A percentile compares a stretch with the other conserved stretches of the same genome.
Evolutionary conservation across 2,797 vertebrate genomes (phyloP).

Genomic region (Paguma larvata): DNA sequence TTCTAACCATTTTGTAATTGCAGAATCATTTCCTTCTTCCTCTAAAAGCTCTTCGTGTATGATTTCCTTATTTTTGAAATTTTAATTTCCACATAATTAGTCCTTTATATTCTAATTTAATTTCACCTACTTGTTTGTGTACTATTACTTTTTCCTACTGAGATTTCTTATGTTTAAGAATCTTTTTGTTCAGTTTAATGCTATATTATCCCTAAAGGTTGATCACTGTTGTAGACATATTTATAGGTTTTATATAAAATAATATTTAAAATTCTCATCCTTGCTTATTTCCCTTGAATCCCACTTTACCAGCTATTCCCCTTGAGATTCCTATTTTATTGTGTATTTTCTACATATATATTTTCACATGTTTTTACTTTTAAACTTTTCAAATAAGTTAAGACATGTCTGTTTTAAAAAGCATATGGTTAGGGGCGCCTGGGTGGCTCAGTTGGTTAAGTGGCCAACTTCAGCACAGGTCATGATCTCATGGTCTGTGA

Average conservation of each 20-base stretch:
- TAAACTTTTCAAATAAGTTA: background rate
- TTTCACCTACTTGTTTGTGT: background rate
- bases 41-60: background rate
- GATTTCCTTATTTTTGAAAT: constrained; percentile 4
- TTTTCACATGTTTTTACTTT: background rate
- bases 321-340: background rate
- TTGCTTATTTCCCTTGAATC: background rate
- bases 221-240: background rate
- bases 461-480: too few relatives aligned
- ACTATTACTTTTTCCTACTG: background rate
- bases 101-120: background rate
- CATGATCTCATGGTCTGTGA: too few relatives aligned
- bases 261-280: background rate
- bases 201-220: background rate
- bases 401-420: background rate
- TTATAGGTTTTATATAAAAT: background rate
- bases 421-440: background rate
- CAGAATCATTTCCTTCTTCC: background rate
- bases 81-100: background rate
- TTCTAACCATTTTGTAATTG: background rate
- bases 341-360: background rate
- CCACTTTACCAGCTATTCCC: background rate
- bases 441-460: too few relatives aligned
- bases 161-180: background rate
- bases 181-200: background rate